Conservation (phyloP, 1,140 invertebrate genomes). For the Chelonus insularis region DNA sequence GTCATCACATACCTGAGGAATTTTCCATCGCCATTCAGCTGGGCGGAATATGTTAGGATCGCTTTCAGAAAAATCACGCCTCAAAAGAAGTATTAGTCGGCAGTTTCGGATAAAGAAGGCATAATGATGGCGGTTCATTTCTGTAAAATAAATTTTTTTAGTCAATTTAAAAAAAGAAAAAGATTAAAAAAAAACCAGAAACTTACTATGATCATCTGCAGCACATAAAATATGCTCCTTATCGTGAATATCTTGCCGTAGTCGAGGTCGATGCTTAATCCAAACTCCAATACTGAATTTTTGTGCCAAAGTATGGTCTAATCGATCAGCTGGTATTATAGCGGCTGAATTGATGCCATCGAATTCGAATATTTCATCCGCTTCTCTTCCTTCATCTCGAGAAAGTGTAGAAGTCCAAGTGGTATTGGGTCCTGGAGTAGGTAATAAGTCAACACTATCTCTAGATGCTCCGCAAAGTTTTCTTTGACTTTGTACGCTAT, state of each 20-base stretch:
- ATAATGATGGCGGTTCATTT: slow-evolving; percentile 99
- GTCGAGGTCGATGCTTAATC: slow-evolving; percentile 82
- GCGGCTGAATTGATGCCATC: slow-evolving; percentile 86
- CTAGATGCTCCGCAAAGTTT: slow-evolving; percentile 79
- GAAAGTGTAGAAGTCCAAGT: slow-evolving; percentile 87
- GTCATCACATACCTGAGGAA: slow-evolving; percentile 91
- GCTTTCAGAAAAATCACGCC: slow-evolving; percentile 89
- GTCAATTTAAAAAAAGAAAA: slow-evolving; percentile 44
- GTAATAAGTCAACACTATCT: slow-evolving; percentile 80
- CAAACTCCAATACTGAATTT: slow-evolving; percentile 91
- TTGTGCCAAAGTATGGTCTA: slow-evolving; percentile 75
- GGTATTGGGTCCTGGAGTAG: slow-evolving; percentile 75
- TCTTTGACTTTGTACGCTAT: slow-evolving; percentile 84
- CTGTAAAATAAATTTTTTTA: too few relatives aligned
- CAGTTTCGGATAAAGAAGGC: slow-evolving; percentile 96
- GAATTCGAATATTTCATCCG: slow-evolving; percentile 93
- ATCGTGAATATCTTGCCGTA: slow-evolving; percentile 77
- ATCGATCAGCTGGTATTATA: slow-evolving; percentile 74
- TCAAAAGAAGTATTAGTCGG: slow-evolving; percentile 87
- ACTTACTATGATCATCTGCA: slow-evolving; percentile 94
- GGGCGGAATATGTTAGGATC: slow-evolving; percentile 95
- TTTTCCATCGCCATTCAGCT: slow-evolving; percentile 96
- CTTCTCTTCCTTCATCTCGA: slow-evolving; percentile 85
- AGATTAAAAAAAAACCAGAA: slow-evolving; percentile 32
- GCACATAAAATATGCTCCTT: slow-evolving; percentile 96